Evolutionary conservation across 2,113 vertebrate genomes (phyloP).

Genomic region (Erpornis zantholeuca): DNA sequence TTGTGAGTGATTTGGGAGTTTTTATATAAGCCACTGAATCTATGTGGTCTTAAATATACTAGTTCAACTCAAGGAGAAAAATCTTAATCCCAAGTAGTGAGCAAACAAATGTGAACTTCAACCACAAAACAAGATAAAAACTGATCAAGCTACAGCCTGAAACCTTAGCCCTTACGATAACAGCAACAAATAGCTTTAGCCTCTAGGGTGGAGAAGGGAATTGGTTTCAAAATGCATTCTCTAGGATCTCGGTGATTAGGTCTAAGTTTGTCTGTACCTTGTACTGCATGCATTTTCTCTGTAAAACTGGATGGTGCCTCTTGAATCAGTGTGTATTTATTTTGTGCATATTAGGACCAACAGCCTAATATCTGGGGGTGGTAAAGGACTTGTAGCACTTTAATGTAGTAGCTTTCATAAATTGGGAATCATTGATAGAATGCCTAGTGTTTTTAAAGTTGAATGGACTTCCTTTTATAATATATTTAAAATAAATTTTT

Average conservation of each 20-base stretch:
- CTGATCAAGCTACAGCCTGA: background rate
- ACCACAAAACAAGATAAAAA: background rate
- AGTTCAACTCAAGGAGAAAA: background rate
- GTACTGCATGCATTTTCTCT: constrained; percentile 46
- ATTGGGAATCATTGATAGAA: constrained; percentile 44
- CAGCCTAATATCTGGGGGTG: constrained; percentile 48
- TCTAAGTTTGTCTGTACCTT: background rate
- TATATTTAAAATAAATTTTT: constrained; percentile 72
- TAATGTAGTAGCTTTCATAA: constrained; percentile 64
- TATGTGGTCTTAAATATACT: background rate
- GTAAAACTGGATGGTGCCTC: constrained; percentile 60
- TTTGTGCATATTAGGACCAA: constrained; percentile 53
- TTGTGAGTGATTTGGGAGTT: background rate
- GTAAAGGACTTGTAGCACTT: constrained; percentile 68
- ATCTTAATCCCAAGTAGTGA: background rate
- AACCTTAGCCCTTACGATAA: background rate
- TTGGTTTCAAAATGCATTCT: background rate
- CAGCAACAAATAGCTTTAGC: background rate
- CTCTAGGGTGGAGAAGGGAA: constrained; percentile 15
- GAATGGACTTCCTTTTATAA: constrained; percentile 67
- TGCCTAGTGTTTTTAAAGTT: constrained; percentile 66
- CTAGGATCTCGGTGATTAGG: constrained; percentile 22
- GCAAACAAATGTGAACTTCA: constrained; percentile 12
- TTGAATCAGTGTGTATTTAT: constrained; percentile 56
- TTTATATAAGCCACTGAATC: background rate